These are phyloP conservation scores for Drosophila dunni DNA, from an alignment of 1,140 invertebrate genomes.

Conservation along the genomic window DNA sequence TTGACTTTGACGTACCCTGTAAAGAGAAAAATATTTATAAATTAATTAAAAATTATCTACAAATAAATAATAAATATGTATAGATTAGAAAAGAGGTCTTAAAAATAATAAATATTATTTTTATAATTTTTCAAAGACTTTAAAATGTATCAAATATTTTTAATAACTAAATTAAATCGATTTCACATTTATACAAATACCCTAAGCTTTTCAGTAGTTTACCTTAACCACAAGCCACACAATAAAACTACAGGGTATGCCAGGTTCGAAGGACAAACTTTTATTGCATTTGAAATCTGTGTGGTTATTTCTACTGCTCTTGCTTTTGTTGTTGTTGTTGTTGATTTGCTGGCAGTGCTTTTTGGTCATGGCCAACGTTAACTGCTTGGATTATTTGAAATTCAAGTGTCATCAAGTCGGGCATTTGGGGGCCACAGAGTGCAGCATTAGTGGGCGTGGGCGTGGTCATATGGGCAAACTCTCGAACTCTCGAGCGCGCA, in stretches of 20 bases:
- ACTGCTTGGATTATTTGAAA: constrained; percentile 73
- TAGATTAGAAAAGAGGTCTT: too few relatives aligned
- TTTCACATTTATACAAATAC: too few relatives aligned
- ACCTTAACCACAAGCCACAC: not conserved
- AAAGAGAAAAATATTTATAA: too few relatives aligned
- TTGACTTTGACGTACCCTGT: not conserved
- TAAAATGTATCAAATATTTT: too few relatives aligned
- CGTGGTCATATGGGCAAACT: constrained; percentile 32
- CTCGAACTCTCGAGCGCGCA: constrained; percentile 27
- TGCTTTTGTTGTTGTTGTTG: constrained; percentile 8
- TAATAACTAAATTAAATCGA: too few relatives aligned
- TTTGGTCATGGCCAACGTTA: constrained; percentile 39
- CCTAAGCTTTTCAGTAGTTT: not conserved
- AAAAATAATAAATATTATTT: too few relatives aligned
- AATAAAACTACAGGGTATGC: not conserved
- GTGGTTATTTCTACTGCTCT: constrained; percentile 21
- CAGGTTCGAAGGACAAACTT: constrained; percentile 54
- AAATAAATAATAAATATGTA: too few relatives aligned
- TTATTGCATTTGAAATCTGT: constrained; percentile 69
- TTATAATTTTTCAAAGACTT: too few relatives aligned
- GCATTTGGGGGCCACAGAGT: constrained; percentile 15
- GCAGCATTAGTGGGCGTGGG: constrained; percentile 33
- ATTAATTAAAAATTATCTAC: too few relatives aligned
- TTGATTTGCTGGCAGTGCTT: not conserved
- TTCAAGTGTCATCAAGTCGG: constrained; percentile 70